Evolutionary conservation across 1,140 invertebrate species (phyloP).

Genomic region (Pemphigus obesinymphae): DNA sequence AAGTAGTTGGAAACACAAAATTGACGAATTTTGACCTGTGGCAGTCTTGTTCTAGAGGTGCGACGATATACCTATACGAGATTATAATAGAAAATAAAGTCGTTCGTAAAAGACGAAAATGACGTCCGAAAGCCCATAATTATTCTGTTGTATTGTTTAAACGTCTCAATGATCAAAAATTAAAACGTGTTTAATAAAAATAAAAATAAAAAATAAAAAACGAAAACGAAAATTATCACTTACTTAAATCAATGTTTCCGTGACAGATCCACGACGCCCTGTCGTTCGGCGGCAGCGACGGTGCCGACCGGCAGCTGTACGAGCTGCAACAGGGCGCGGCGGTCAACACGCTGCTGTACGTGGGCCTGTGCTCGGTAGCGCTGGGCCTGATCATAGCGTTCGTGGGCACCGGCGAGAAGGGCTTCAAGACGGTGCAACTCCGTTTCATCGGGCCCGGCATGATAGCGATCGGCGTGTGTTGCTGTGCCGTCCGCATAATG

Average conservation of each 20-base stretch:
- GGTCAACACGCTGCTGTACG: constrained; percentile 73
- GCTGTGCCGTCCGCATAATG: constrained; percentile 58
- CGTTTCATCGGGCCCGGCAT: constrained; percentile 76
- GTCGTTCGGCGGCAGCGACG: constrained; percentile 62
- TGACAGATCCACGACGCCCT: constrained; percentile 65
- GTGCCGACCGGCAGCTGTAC: constrained; percentile 52
- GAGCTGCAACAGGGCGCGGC: constrained; percentile 59
- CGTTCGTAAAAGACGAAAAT: no score
- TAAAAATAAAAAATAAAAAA: no score
- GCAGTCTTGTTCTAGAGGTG: no score
- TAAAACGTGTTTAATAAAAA: no score
- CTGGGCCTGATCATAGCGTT: constrained; percentile 80
- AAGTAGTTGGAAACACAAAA: no score
- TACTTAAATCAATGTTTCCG: neutral
- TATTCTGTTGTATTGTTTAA: no score
- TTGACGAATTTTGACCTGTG: no score
- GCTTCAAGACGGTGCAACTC: constrained; percentile 78
- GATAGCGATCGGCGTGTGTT: constrained; percentile 57
- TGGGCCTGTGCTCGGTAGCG: constrained; percentile 75
- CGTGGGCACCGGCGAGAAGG: constrained; percentile 82
- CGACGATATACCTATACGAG: no score
- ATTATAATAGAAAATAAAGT: no score
- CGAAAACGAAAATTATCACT: no score
- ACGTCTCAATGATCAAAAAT: no score
- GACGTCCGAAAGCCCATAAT: no score